Conservation (phyloP, 64 coral and sea anemone species). For the Montipora foliosa region DNA sequence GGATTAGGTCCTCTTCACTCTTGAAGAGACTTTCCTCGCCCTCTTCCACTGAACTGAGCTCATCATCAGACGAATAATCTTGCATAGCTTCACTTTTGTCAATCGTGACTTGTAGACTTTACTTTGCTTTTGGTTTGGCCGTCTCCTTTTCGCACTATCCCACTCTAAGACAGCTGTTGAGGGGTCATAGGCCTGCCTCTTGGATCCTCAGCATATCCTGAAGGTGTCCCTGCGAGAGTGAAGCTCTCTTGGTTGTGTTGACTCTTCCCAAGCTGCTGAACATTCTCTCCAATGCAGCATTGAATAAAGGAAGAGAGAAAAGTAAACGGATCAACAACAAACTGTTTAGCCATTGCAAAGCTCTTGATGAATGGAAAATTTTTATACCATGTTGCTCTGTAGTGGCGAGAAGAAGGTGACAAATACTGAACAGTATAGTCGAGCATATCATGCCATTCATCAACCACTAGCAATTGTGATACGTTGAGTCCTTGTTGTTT, state of each 20-base stretch:
- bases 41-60: too few relatives aligned
- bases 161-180: too few relatives aligned
- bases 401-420: slow-evolving; percentile 23
- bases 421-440: slow-evolving; percentile 55
- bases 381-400: background rate
- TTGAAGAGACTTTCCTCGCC: too few relatives aligned
- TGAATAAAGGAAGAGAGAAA: slow-evolving; percentile 8
- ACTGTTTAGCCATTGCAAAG: background rate
- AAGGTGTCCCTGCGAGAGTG: background rate
- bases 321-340: background rate
- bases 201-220: slow-evolving; percentile 29
- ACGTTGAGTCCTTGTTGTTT: slow-evolving; percentile 59
- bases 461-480: slow-evolving; percentile 19
- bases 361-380: too few relatives aligned
- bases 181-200: background rate
- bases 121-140: too few relatives aligned
- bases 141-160: too few relatives aligned
- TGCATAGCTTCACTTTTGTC: too few relatives aligned
- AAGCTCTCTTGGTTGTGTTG: too few relatives aligned
- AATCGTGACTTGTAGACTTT: too few relatives aligned
- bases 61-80: too few relatives aligned
- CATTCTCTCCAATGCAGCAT: slow-evolving; percentile 58
- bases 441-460: slow-evolving; percentile 66
- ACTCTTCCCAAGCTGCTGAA: slow-evolving; percentile 21
- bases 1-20: too few relatives aligned